These are phyloP conservation scores for Dryococelus australis DNA, from an alignment of 2,888 invertebrate species.

Conservation along the genomic window DNA sequence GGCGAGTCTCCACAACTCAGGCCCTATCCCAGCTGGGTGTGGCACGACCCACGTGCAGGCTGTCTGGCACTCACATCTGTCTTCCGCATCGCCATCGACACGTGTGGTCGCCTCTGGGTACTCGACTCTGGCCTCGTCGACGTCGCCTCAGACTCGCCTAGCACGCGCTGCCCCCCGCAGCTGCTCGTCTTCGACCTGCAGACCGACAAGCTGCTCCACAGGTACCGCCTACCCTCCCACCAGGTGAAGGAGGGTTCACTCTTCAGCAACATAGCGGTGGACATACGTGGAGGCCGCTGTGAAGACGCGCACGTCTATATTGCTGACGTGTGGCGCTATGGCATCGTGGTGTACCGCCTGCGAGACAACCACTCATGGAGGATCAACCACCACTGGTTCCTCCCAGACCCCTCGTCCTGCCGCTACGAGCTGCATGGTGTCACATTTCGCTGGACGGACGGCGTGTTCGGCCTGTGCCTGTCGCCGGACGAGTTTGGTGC, in stretches of 20 bases:
- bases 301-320: conserved; percentile 76
- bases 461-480: conserved; percentile 74
- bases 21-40: conserved; percentile 73
- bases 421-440: conserved; percentile 77
- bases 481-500: conserved; percentile 69
- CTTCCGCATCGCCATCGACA: conserved; percentile 76
- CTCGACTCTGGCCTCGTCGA: conserved; percentile 81
- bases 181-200: conserved; percentile 76
- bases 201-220: conserved; percentile 73
- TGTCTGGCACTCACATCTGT: conserved; percentile 79
- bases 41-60: conserved; percentile 58
- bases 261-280: conserved; percentile 80
- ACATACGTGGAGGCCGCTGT: conserved; percentile 70
- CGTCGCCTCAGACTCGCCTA: conserved; percentile 64
- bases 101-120: conserved; percentile 80
- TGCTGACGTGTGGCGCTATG: conserved; percentile 75
- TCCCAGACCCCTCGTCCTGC: conserved; percentile 76
- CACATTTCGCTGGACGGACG: conserved; percentile 83
- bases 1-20: conserved; percentile 60
- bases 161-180: conserved; percentile 59
- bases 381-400: conserved; percentile 73
- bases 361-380: conserved; percentile 76
- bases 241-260: conserved; percentile 68
- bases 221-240: conserved; percentile 59
- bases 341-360: conserved; percentile 78